Conservation (phyloP, 2,888 invertebrate genomes). For the Timandra comae region DNA sequence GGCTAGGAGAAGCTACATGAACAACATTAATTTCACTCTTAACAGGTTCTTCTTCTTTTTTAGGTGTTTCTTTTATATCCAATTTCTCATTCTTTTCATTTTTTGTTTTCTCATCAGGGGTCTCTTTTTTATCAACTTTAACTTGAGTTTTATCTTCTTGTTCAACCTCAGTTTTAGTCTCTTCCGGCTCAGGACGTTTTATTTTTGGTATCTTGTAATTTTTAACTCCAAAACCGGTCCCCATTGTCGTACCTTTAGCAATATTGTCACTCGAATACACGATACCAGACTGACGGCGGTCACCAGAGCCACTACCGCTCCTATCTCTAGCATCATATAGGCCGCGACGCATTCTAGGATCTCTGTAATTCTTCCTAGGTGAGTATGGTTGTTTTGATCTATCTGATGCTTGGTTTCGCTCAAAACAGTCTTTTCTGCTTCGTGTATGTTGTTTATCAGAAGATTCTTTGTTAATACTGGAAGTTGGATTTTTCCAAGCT, state of each 20-base stretch:
- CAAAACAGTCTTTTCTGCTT: slow-evolving; percentile 26
- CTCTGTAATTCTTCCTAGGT: slow-evolving; percentile 46
- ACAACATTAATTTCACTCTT: slow-evolving; percentile 5
- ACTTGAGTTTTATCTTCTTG: slow-evolving; percentile 11
- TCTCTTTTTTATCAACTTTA: slow-evolving; percentile 11
- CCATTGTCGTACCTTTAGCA: slow-evolving; percentile 53
- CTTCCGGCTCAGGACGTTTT: slow-evolving; percentile 37
- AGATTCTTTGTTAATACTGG: slow-evolving; percentile 8
- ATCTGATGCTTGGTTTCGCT: slow-evolving; percentile 11
- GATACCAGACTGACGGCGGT: slow-evolving; percentile 37
- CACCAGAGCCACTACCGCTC: slow-evolving; percentile 20
- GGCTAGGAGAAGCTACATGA: no score
- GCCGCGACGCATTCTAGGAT: slow-evolving; percentile 47
- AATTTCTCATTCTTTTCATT: no score
- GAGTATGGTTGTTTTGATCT: slow-evolving; percentile 29
- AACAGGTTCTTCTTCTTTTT: slow-evolving; percentile 12
- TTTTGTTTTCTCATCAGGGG: no score
- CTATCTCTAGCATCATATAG: slow-evolving; percentile 22
- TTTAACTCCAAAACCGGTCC: slow-evolving; percentile 59
- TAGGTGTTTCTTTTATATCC: slow-evolving; percentile 10
- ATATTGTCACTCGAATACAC: slow-evolving; percentile 64
- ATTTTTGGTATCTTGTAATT: slow-evolving; percentile 73
- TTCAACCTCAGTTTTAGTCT: slow-evolving; percentile 7
- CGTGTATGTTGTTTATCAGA: slow-evolving; percentile 11
- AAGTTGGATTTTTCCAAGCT: slow-evolving; percentile 4